A percentile compares a stretch with the other conserved stretches of the same genome.
These are phyloP conservation scores for Phoxinus phoxinus DNA, from an alignment of 2,113 vertebrate genomes.

Conservation along the genomic window DNA sequence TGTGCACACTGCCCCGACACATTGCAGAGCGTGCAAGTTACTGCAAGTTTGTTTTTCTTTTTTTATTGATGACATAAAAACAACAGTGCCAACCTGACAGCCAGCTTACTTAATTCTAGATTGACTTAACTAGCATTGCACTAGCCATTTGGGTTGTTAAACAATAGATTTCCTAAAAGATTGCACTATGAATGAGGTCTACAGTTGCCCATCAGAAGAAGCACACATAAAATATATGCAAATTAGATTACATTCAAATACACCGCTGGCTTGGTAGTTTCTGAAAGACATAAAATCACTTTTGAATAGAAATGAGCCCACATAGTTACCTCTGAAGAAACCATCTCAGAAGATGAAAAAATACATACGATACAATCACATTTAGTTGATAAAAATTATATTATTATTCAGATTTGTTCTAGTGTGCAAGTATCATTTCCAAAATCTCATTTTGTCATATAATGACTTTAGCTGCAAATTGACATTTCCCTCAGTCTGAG, in stretches of 20 bases:
- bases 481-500: conserved; percentile 22
- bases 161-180: neutral
- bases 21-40: neutral
- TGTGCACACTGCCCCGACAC: too few species aligned
- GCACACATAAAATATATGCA: neutral
- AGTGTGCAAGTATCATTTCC: neutral
- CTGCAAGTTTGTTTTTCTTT: neutral
- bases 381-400: conserved; percentile 16
- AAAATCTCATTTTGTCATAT: neutral
- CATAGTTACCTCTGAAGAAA: neutral
- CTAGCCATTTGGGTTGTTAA: neutral
- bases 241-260: conserved; percentile 2
- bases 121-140: neutral
- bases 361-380: conserved; percentile 14
- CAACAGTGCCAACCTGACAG: neutral
- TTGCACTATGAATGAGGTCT: neutral
- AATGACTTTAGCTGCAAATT: conserved; percentile 2
- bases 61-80: neutral
- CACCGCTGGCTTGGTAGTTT: neutral
- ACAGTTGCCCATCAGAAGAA: neutral
- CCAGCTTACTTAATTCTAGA: neutral
- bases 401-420: conserved; percentile 25
- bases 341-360: neutral
- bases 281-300: conserved; percentile 9
- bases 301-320: conserved; percentile 3